Evolutionary conservation across 64 coral and sea anemone species (phyloP), one percentile per base, ranked within the genome.

Genomic region (Actinia tenebrosa): DNA sequence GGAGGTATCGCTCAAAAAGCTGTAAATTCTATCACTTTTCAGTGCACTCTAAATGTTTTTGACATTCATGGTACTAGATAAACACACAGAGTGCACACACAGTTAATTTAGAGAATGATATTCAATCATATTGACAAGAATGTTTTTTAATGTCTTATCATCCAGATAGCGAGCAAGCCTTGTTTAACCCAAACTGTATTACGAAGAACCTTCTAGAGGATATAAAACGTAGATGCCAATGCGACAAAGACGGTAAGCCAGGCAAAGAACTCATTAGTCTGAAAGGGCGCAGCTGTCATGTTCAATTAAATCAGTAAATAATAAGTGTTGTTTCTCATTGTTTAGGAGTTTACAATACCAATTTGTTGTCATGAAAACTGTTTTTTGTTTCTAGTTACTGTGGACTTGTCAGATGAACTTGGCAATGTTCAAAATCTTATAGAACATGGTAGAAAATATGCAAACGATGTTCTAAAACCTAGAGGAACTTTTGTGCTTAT

Each of bases 101-200:
- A 26, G 15, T 14, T 60, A 53, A 78, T 77, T 53, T 18, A n/a
- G 11, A 68, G 37, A 84, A 72, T 85, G 22, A 81, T 30, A 75
- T 10, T 75, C 11, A 15, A 15, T 75, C 8, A 42, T 75, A 3
- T 26, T 42, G 7, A 69, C 64, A 69, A 69, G 64, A 20, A 9
- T 14, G 16, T 54, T 59, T 37, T 64, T 85, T 64, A 9, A 45
- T 53, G 14, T 19, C 30, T 20, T 61, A 16, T 61, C 16, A 45
- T 81, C 5, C 91, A 97, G 94, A 97, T 86, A 86, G 88, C 14
- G 84, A 93, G 79, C 91, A 97, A 82, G 91, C 82, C 27, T 88
- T 97, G 13, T 97, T 97, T 71, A 97, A 97, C 85, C 94, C 94
- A 82, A 97, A 97, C 26, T 97, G 94, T 61, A 80, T 86, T 30